Evolutionary conservation across 2,113 vertebrate species (phyloP).

Genomic region (Clarias gariepinus): DNA sequence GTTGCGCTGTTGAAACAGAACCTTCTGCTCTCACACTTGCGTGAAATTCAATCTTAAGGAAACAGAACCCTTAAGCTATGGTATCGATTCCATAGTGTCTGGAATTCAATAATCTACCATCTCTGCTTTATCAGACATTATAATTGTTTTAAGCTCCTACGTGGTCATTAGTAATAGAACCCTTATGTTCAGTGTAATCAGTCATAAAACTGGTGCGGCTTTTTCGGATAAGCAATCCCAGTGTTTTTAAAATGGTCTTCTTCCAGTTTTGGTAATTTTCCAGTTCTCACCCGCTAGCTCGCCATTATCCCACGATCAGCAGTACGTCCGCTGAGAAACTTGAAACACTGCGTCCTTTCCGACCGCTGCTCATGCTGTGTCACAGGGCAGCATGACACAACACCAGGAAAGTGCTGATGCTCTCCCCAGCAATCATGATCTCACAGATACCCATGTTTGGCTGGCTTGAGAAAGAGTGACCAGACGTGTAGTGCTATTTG

Average conservation of each 20-base stretch:
- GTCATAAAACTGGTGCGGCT: not conserved
- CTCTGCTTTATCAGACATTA: not conserved
- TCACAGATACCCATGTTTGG: not conserved
- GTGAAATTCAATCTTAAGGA: conserved; percentile 1
- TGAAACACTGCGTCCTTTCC: not conserved
- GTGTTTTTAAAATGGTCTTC: not conserved
- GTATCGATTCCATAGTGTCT: not conserved
- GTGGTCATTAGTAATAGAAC: not conserved
- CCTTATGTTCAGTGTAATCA: not conserved
- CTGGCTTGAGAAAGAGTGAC: not conserved
- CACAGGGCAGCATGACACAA: not conserved
- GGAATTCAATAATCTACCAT: not conserved
- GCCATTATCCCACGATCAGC: not conserved
- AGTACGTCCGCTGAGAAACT: not conserved
- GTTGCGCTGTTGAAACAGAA: not conserved
- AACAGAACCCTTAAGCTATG: not conserved
- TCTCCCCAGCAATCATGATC: not conserved
- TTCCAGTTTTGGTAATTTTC: not conserved
- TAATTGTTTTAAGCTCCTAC: not conserved
- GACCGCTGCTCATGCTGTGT: not conserved
- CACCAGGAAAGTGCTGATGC: not conserved
- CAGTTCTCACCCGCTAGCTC: not conserved
- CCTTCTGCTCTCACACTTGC: not conserved
- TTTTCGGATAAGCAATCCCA: not conserved
- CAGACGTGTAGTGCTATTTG: too few species aligned